Conservation (phyloP, 2,888 invertebrate genomes). For the Drosophila antonietae region DNA sequence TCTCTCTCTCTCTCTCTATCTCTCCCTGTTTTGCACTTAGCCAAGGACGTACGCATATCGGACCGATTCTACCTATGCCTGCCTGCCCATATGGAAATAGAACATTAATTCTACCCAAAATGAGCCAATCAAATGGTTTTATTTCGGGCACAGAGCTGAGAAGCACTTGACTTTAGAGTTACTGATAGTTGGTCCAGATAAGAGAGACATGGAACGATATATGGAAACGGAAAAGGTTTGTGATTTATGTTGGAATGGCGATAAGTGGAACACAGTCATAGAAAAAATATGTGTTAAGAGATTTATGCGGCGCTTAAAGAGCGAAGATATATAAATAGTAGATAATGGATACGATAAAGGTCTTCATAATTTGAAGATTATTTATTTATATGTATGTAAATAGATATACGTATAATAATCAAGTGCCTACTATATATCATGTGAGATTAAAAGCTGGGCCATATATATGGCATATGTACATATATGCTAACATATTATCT, state of each 20-base stretch:
- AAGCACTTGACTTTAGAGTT: not conserved
- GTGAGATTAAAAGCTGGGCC: not conserved
- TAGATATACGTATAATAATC: not conserved
- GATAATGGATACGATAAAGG: not conserved
- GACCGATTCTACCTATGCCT: constrained; percentile 4
- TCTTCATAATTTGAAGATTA: not conserved
- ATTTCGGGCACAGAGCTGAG: constrained; percentile 5
- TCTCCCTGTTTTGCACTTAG: constrained; percentile 59
- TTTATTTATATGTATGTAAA: not conserved
- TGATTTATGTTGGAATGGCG: constrained; percentile 13
- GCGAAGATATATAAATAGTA: too few species aligned
- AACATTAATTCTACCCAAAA: constrained; percentile 40
- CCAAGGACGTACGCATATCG: constrained; percentile 39
- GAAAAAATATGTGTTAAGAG: constrained; percentile 1
- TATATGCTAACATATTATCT: not conserved
- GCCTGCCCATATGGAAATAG: constrained; percentile 31
- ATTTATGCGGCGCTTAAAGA: constrained; percentile 9
- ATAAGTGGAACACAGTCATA: not conserved
- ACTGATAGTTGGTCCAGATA: constrained; percentile 16
- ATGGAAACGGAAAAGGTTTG: constrained; percentile 7
- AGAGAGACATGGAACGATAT: constrained; percentile 8
- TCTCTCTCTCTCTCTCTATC: too few species aligned
- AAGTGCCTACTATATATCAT: too few species aligned
- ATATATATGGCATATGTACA: not conserved
- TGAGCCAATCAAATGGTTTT: constrained; percentile 36